phyloP scores from a whole-genome alignment of 2,888 invertebrate species.

The Diarsia dahlii region DNA sequence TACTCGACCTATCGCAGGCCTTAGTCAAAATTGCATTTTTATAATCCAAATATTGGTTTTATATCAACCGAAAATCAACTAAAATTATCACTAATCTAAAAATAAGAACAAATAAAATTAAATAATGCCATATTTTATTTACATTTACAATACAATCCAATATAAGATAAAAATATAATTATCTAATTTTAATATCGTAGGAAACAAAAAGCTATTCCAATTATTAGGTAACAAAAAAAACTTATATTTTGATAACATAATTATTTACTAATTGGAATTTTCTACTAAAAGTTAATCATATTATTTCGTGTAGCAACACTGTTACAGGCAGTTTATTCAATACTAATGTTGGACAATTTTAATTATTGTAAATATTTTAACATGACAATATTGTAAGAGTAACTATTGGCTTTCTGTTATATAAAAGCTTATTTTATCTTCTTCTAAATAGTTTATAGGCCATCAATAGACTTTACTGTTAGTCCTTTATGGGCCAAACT shows the following conservation, averaged over 20 bases:
- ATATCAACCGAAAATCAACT: conserved; percentile 15
- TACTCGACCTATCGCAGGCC: too few relatives aligned
- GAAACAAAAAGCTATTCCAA: conserved; percentile 55
- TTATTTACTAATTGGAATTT: conserved; percentile 48
- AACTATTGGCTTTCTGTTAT: background rate
- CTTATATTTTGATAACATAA: conserved; percentile 22
- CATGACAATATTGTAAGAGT: background rate
- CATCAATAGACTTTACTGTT: conserved; percentile 1
- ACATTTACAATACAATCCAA: conserved; percentile 67
- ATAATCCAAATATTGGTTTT: background rate
- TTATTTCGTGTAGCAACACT: conserved; percentile 48
- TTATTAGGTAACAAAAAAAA: conserved; percentile 53
- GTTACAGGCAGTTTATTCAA: conserved; percentile 28
- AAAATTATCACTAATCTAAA: conserved; percentile 31
- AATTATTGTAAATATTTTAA: conserved; percentile 13
- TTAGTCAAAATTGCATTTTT: background rate
- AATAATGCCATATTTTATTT: conserved; percentile 68
- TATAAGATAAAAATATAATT: conserved; percentile 64
- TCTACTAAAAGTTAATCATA: conserved; percentile 29
- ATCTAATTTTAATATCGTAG: conserved; percentile 63
- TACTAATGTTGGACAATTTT: conserved; percentile 21
- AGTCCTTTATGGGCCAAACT: background rate
- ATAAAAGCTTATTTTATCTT: conserved; percentile 8
- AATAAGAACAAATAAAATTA: conserved; percentile 62
- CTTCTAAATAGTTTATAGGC: conserved; percentile 15